Base-by-base conservation (phyloP, 2,113 vertebrate species). In the Tricholaema leucomelas region DNA sequence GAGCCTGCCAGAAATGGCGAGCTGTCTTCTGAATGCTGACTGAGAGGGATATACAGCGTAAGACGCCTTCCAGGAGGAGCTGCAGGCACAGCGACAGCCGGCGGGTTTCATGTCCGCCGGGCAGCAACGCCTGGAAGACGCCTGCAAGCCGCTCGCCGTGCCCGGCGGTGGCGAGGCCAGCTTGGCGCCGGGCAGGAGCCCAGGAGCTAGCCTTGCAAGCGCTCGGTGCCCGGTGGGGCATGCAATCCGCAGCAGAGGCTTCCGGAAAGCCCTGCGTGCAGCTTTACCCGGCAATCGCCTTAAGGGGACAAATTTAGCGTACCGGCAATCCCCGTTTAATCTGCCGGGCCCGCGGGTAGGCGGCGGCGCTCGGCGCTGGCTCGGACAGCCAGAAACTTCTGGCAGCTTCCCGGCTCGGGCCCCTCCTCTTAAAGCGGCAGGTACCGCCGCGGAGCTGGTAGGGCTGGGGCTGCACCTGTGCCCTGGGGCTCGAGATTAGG, bases 201-300 rank as follows among this genome's bases (percentile, higher is more conserved):
- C 15, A 24, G 63, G 33, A 61, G 23, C 59, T 23, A 30, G 52
- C n/a, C 35, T 35, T 21, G 24, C 16, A 24, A 59, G 25, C 7
- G 17, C 30, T 15, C 30, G 21, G 19, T 6, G 61, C 38, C 25
- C 31, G 28, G n/a, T 31, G 8, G 36, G 40, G 40, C 60, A 56
- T 15, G 56, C 24, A 36, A 31, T 28, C 77, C 17, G 59, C 38
- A 21, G 46, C 66, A 25, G 13, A 58, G 28, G 67, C 54, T 83
- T 64, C 69, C 77, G 61, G 69, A 31, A 17, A 73, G 81, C 59
- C n/a, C 56, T 75, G 76, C 70, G 25, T 40, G 66, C 88, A 10
- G 83, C 77, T 91, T 91, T 82, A 30, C 87, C 30, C n/a, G 60
- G 67, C 90, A 95, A 82, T 92, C 92, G 89, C 78, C 83, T 96